These are phyloP conservation scores for Gerris buenoi DNA, from an alignment of 1,140 invertebrate genomes.

Conservation along the genomic window DNA sequence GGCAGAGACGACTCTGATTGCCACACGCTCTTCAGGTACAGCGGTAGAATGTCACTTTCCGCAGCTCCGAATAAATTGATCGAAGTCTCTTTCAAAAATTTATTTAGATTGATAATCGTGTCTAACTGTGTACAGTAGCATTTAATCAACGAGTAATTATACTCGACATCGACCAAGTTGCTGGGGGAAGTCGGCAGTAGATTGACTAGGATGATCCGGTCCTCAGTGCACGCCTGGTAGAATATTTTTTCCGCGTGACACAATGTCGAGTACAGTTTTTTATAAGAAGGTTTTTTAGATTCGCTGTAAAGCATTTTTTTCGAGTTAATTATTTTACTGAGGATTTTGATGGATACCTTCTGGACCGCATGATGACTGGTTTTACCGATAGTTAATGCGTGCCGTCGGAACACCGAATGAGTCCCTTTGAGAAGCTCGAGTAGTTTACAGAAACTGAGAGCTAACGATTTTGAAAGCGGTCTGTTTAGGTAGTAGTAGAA, in stretches of 20 bases:
- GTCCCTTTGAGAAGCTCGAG: slow-evolving; percentile 69
- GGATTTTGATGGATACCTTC: slow-evolving; percentile 47
- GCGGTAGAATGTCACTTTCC: slow-evolving; percentile 58
- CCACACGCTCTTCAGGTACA: slow-evolving; percentile 57
- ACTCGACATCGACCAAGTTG: slow-evolving; percentile 36
- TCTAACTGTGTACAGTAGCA: slow-evolving; percentile 32
- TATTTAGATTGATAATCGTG: neutral
- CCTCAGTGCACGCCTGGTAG: slow-evolving; percentile 48
- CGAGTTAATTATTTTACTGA: slow-evolving; percentile 36
- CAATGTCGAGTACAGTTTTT: slow-evolving; percentile 41
- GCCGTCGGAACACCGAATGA: slow-evolving; percentile 42
- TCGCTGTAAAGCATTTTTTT: neutral
- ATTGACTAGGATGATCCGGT: slow-evolving; percentile 45
- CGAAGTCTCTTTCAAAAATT: neutral
- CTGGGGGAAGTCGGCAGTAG: slow-evolving; percentile 46
- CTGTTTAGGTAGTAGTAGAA: slow-evolving; percentile 56
- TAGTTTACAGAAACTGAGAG: slow-evolving; percentile 60
- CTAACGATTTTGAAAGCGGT: slow-evolving; percentile 61
- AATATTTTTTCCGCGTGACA: slow-evolving; percentile 53
- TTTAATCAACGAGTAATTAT: slow-evolving; percentile 33
- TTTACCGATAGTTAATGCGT: slow-evolving; percentile 40
- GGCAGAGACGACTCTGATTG: slow-evolving; percentile 43
- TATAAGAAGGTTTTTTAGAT: neutral
- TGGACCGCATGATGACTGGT: slow-evolving; percentile 49
- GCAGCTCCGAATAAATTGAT: slow-evolving; percentile 29